Evolutionary conservation across 1,140 invertebrate genomes (phyloP).

Genomic region (Eriosoma lanigerum): DNA sequence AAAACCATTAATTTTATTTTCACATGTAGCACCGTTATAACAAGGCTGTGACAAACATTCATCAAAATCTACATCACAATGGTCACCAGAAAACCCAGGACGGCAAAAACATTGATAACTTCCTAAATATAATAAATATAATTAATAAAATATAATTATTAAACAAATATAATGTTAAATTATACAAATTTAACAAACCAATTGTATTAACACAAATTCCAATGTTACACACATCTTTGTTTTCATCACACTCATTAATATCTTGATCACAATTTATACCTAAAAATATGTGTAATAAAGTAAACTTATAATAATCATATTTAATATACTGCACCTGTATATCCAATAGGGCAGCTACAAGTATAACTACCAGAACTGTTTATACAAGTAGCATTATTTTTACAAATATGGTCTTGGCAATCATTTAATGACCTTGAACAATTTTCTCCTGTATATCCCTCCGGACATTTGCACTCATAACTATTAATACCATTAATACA

Average conservation of each 20-base stretch:
- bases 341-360: conserved; percentile 64
- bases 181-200: conserved; percentile 53
- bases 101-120: conserved; percentile 83
- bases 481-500: conserved; percentile 90
- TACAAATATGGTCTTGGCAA: conserved; percentile 63
- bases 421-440: conserved; percentile 64
- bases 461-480: conserved; percentile 86
- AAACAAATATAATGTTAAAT: background rate
- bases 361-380: conserved; percentile 62
- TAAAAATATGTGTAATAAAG: conserved; percentile 55
- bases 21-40: conserved; percentile 82
- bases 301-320: background rate
- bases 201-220: conserved; percentile 78
- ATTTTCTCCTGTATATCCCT: conserved; percentile 80
- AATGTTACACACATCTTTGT: conserved; percentile 69
- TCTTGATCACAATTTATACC: conserved; percentile 72
- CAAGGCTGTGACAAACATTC: conserved; percentile 88
- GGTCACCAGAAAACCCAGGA: conserved; percentile 79
- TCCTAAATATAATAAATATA: conserved; percentile 59
- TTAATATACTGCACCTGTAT: conserved; percentile 57
- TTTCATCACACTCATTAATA: conserved; percentile 74
- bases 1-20: conserved; percentile 82
- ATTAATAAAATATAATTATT: background rate
- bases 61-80: conserved; percentile 81
- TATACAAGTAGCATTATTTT: conserved; percentile 62